A percentile compares a stretch with the other conserved stretches of the same genome.
Evolutionary conservation across 2,113 vertebrate genomes (phyloP).

Genomic region (Nothoprocta perdicaria): DNA sequence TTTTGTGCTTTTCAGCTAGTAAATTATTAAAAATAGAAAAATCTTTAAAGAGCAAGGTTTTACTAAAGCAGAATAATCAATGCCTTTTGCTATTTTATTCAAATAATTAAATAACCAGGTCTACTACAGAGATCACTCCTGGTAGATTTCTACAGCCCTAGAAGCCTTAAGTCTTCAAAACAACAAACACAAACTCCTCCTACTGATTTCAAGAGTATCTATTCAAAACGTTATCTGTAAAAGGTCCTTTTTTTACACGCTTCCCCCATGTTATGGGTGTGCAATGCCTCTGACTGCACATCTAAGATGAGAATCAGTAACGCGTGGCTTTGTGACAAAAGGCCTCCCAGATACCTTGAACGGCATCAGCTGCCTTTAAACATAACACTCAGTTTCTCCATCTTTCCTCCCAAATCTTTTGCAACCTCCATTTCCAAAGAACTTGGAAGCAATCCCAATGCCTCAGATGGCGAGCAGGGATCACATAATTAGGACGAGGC

Average conservation of each 20-base stretch:
- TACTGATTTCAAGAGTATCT: neutral
- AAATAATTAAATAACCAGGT: neutral
- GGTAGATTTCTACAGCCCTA: neutral
- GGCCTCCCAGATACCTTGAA: neutral
- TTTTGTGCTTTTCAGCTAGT: neutral
- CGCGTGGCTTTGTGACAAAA: neutral
- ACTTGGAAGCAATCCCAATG: neutral
- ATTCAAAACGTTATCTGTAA: neutral
- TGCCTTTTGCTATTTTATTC: neutral
- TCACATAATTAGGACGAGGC: neutral
- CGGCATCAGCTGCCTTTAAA: neutral
- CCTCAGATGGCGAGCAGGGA: neutral
- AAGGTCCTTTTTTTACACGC: accelerated
- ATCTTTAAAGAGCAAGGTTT: neutral
- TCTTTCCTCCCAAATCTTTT: neutral
- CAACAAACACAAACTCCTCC: neutral
- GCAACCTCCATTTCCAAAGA: neutral
- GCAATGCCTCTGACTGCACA: neutral
- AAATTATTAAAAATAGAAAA: neutral
- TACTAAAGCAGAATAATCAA: neutral
- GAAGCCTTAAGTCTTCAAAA: neutral
- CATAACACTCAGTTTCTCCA: neutral
- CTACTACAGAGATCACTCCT: neutral
- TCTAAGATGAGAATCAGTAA: neutral
- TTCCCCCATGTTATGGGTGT: accelerated